phyloP scores from a whole-genome alignment of 2,888 invertebrate genomes.

The Lepidonotus clava region DNA sequence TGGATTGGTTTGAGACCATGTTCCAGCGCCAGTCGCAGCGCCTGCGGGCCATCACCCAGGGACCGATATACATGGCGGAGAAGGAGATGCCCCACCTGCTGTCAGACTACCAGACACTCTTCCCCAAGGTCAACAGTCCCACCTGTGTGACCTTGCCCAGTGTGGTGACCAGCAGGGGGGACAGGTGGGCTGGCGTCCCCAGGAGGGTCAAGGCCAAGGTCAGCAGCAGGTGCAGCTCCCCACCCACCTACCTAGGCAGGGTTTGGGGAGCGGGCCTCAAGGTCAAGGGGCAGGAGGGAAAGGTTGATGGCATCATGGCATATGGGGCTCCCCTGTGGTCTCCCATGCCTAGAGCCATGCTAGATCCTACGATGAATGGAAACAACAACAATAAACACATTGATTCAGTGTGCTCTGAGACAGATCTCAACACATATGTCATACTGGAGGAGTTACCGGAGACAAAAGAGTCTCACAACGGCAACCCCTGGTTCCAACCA shows the following conservation, averaged over 20 bases:
- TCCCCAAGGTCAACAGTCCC: background rate
- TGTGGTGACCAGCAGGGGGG: background rate
- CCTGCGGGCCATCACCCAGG: too few species aligned
- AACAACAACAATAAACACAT: background rate
- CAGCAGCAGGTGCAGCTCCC: background rate
- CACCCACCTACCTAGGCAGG: background rate
- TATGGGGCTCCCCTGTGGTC: background rate
- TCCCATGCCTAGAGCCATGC: background rate
- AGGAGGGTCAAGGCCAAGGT: background rate
- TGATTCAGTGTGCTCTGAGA: background rate
- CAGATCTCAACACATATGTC: background rate
- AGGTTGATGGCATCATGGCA: too few species aligned
- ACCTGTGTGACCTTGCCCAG: background rate
- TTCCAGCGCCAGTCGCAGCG: too few species aligned
- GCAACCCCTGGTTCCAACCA: background rate
- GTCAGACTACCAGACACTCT: conserved; percentile 7
- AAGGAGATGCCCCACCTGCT: background rate
- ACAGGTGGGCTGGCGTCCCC: background rate
- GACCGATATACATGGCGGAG: background rate
- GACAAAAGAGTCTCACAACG: background rate
- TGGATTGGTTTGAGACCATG: background rate
- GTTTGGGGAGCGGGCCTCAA: background rate
- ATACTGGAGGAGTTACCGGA: background rate
- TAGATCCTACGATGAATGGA: background rate
- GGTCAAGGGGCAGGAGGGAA: too few species aligned